Evolutionary conservation across 2,888 invertebrate species (phyloP).

Genomic region (Hirudinaria manillensis): DNA sequence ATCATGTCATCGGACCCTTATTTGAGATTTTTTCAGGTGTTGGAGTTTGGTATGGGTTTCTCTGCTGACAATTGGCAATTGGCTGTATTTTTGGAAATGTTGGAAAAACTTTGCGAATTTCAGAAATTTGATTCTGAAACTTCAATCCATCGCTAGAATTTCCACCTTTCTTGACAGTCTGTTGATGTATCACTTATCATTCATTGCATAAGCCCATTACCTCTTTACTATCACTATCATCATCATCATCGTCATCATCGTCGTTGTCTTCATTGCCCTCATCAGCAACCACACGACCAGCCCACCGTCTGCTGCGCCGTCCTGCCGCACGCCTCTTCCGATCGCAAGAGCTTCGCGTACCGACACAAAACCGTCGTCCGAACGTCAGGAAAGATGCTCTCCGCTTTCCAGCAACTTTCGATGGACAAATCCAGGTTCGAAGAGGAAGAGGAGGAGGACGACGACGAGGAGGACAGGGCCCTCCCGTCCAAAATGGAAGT

Average conservation of each 20-base stretch:
- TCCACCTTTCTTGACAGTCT: too few relatives aligned
- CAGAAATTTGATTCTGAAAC: too few relatives aligned
- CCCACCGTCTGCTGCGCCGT: background rate
- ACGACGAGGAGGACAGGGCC: background rate
- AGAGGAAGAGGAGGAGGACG: constrained; percentile 8
- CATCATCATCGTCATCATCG: constrained; percentile 29
- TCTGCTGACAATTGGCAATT: too few relatives aligned
- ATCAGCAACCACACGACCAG: background rate
- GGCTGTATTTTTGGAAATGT: too few relatives aligned
- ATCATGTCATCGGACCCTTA: too few relatives aligned
- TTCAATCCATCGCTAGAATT: too few relatives aligned
- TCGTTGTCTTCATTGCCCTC: constrained; percentile 25
- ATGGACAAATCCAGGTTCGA: constrained; percentile 5
- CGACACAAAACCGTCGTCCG: constrained; percentile 4
- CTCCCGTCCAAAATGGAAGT: background rate
- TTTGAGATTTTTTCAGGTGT: too few relatives aligned
- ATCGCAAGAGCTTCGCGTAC: background rate
- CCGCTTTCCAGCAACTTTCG: background rate
- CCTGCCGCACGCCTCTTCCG: background rate
- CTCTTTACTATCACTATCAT: constrained; percentile 26
- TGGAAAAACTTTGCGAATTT: too few relatives aligned
- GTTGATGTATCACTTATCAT: too few relatives aligned
- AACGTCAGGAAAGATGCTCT: background rate
- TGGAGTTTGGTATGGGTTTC: too few relatives aligned
- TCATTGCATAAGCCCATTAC: too few relatives aligned